A percentile compares a stretch with the other conserved stretches of the same genome.
These are phyloP conservation scores for Cyphomyrmex costatus DNA, from an alignment of 1,140 invertebrate species.

Conservation along the genomic window DNA sequence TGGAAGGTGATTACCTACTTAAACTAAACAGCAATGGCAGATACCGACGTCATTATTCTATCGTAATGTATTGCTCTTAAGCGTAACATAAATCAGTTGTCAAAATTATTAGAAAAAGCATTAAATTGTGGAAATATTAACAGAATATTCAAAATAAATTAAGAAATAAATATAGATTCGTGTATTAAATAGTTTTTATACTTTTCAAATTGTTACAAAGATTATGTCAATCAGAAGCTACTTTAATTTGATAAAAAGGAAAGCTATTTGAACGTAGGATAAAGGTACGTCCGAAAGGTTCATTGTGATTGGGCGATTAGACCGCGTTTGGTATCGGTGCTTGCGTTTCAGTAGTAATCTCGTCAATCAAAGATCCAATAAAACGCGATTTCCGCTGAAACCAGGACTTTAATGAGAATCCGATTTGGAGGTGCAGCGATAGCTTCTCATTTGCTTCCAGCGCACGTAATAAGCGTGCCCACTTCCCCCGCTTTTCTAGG, in stretches of 20 bases:
- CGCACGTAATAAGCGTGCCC: slow-evolving; percentile 71
- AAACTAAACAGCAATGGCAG: slow-evolving; percentile 10
- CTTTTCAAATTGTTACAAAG: background rate
- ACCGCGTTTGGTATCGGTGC: slow-evolving; percentile 47
- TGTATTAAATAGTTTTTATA: background rate
- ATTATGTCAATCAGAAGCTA: background rate
- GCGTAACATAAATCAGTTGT: slow-evolving; percentile 3
- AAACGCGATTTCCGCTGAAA: slow-evolving; percentile 60
- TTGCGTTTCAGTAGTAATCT: slow-evolving; percentile 52
- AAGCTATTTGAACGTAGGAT: background rate
- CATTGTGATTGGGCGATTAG: slow-evolving; percentile 49
- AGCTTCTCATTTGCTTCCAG: slow-evolving; percentile 63
- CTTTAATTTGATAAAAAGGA: slow-evolving; percentile 28
- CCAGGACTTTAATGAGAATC: slow-evolving; percentile 65
- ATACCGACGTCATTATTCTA: slow-evolving; percentile 33
- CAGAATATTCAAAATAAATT: background rate
- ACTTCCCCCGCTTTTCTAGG: slow-evolving; percentile 30
- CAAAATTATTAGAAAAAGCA: background rate
- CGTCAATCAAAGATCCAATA: slow-evolving; percentile 65
- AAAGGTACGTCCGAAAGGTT: background rate
- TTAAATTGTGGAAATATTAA: slow-evolving; percentile 11
- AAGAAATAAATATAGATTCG: background rate
- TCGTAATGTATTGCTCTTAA: slow-evolving; percentile 33
- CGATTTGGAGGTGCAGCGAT: slow-evolving; percentile 57
- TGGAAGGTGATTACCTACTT: slow-evolving; percentile 29